Conservation (phyloP, 2,888 invertebrate species). For the Strigamia crassipes region DNA sequence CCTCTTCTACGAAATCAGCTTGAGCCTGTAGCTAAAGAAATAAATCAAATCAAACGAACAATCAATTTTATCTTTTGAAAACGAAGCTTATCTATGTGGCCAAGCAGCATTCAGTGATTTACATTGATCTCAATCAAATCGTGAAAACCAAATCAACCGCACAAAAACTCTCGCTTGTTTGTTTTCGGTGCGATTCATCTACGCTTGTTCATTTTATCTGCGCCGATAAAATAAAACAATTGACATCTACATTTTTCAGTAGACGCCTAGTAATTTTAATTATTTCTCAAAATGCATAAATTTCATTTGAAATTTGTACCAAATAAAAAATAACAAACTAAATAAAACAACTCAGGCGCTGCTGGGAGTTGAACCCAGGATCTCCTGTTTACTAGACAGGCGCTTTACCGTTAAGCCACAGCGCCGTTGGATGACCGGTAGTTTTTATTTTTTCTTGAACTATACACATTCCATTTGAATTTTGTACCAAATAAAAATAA, state of each 20-base stretch:
- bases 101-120: neutral
- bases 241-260: too few species aligned
- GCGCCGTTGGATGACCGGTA: too few species aligned
- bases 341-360: neutral
- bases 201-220: neutral
- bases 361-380: conserved; percentile 8
- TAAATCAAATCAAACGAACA: neutral
- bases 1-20: neutral
- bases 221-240: neutral
- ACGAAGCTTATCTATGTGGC: neutral
- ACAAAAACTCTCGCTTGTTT: neutral
- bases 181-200: neutral
- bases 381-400: conserved; percentile 31
- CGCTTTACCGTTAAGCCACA: too few species aligned
- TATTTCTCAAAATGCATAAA: neutral
- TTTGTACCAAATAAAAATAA: neutral
- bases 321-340: neutral
- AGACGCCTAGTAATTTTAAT: too few species aligned
- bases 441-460: neutral
- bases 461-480: too few species aligned
- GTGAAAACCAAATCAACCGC: neutral
- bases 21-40: neutral
- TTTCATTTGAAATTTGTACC: too few species aligned
- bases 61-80: neutral
- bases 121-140: neutral